These are phyloP conservation scores for Trichoplusia ni DNA, from an alignment of 1,140 invertebrate species.

Conservation along the genomic window DNA sequence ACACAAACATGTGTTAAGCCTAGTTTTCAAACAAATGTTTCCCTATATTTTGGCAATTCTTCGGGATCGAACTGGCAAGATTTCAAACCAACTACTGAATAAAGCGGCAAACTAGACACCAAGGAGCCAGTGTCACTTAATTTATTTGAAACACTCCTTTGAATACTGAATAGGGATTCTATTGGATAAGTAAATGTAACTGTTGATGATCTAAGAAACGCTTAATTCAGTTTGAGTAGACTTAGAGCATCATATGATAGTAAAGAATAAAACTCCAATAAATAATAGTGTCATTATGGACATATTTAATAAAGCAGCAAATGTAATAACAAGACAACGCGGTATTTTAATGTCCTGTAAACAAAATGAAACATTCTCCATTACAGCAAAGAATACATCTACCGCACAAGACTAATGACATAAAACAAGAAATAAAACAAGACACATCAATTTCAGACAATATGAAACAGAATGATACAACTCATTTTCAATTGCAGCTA, in stretches of 20 bases:
- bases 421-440: constrained; percentile 3
- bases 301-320: no score
- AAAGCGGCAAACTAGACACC: neutral
- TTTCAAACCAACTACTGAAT: constrained; percentile 29
- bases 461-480: neutral
- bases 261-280: no score
- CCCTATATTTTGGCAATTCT: neutral
- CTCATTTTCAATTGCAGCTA: neutral
- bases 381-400: no score
- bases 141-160: neutral
- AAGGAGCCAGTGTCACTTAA: neutral
- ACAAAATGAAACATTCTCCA: no score
- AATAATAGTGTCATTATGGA: no score
- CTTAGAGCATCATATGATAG: no score
- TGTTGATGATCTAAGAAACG: neutral
- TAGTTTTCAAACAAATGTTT: neutral
- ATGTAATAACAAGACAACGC: no score
- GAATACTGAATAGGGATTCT: constrained; percentile 7
- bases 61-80: constrained; percentile 11
- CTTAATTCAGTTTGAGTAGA: no score
- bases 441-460: neutral
- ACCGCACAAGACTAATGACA: no score
- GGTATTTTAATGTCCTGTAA: no score
- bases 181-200: no score
- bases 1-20: neutral